Evolutionary conservation across 1,140 invertebrate species (phyloP).

Genomic region (Palaemon carinicauda): DNA sequence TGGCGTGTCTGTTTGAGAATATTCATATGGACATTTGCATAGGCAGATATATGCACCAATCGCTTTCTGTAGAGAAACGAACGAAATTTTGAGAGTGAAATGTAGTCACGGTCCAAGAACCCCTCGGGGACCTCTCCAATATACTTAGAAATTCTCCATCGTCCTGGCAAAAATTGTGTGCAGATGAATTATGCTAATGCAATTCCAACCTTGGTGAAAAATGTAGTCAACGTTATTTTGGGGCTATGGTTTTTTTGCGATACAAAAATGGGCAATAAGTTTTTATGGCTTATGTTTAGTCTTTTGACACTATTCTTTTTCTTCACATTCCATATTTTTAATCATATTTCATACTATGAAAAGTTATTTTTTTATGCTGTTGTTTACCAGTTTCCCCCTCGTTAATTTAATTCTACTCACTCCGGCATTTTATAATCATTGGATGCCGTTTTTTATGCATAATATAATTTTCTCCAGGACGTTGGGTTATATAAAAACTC

Average conservation of each 20-base stretch:
- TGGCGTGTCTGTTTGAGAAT: not conserved
- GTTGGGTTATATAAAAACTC: no score
- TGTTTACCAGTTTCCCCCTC: no score
- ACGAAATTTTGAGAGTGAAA: not conserved
- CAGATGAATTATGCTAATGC: conserved; percentile 18
- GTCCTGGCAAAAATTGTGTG: not conserved
- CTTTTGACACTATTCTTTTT: no score
- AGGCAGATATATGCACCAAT: not conserved
- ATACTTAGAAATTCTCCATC: not conserved
- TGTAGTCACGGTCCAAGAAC: not conserved
- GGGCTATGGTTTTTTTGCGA: not conserved
- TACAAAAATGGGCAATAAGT: conserved; percentile 15
- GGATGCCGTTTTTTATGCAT: no score
- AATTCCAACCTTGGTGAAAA: conserved; percentile 27
- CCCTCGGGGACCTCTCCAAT: not conserved
- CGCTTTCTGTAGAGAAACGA: not conserved
- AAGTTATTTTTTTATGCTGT: no score
- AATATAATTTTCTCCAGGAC: no score
- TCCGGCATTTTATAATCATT: no score
- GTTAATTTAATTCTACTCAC: no score
- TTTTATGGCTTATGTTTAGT: conserved; percentile 10
- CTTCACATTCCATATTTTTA: no score
- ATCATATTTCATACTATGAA: no score
- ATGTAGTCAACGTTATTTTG: not conserved
- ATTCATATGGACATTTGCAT: not conserved